Evolutionary conservation across 2,888 invertebrate genomes (phyloP), one percentile per base, ranked within the genome.

Genomic region (Eristalinus aeneus): DNA sequence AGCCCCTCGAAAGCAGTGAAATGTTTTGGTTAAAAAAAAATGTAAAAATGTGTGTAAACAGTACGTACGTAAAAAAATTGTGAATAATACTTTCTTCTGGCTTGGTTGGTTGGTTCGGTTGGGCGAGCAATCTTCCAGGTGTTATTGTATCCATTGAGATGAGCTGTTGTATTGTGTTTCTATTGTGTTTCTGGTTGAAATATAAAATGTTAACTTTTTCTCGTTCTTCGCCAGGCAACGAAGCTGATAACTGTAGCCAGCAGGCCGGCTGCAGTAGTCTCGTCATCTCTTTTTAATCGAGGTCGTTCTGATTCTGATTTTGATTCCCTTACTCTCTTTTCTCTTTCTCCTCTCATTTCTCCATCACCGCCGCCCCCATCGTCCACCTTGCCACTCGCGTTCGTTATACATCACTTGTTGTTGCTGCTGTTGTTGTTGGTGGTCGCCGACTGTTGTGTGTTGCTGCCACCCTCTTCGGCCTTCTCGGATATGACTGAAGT

Each of bases 191-290:
- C 61, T 69, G 56, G 22, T 71, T 71, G n/a, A 77, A 64, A 69
- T 73, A 68, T 46, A 63, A 80, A 63, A 77, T 71, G 82, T 77
- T 86, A 82, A 78, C 77, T 88, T 88, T 89, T 88, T 89, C 90
- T 88, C 90, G 91, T 89, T 90, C 89, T 87, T 90, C 90, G 74
- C 92, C 91, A 88, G 90, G 89, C 92, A 92, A 88, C 20, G 90
- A 90, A 84, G 72, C 79, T 83, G 88, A 75, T 80, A 87, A 88
- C 86, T 79, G 84, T 85, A 77, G 86, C 78, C 80, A 82, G 74
- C 74, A 88, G 74, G 76, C 81, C 81, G 72, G 82, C 76, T 77
- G 82, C 72, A 75, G 82, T 61, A 31, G 64, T 69, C n/a, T 76
- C 58, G n/a, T 54, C 39, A 73, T 71, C 63, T 69, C 75, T 53